These are phyloP conservation scores for Perognathus longimembris DNA, from an alignment of 2,113 vertebrate species.

Conservation along the genomic window DNA sequence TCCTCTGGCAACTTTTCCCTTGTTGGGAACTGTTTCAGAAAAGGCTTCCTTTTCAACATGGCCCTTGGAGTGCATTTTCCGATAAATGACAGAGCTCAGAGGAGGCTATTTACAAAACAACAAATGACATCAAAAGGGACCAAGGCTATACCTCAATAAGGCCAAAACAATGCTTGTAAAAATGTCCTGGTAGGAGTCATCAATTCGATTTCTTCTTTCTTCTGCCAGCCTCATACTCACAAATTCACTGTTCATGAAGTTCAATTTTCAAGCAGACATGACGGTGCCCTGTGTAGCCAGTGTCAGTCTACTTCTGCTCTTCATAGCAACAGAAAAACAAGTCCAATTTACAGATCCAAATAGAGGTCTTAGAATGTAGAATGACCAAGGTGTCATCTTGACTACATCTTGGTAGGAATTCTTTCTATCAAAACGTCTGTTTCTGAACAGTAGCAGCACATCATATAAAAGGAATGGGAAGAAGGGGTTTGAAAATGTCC, in stretches of 20 bases:
- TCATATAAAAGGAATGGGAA: not conserved
- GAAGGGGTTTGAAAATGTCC: not conserved
- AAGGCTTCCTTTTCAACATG: rapidly evolving
- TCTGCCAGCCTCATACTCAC: not conserved
- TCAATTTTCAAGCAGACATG: slow-evolving; percentile 22
- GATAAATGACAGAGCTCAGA: not conserved
- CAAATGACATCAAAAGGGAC: not conserved
- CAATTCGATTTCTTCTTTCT: not conserved
- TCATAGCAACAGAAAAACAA: not conserved
- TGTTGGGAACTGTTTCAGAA: rapidly evolving
- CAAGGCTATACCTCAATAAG: not conserved
- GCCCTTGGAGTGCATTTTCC: not conserved
- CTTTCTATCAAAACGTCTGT: not conserved
- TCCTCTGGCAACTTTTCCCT: not conserved
- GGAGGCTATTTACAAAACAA: slow-evolving; percentile 14
- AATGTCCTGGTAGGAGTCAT: not conserved
- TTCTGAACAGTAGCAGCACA: not conserved
- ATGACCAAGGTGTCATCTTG: not conserved
- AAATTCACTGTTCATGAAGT: not conserved
- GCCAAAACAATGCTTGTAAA: not conserved
- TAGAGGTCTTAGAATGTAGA: not conserved
- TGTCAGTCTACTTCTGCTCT: not conserved
- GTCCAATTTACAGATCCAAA: not conserved
- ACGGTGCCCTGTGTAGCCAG: not conserved
- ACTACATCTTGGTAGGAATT: not conserved